These are phyloP conservation scores for Gastracanthus pulcherrimus DNA, from an alignment of 2,888 invertebrate genomes.

Conservation along the genomic window DNA sequence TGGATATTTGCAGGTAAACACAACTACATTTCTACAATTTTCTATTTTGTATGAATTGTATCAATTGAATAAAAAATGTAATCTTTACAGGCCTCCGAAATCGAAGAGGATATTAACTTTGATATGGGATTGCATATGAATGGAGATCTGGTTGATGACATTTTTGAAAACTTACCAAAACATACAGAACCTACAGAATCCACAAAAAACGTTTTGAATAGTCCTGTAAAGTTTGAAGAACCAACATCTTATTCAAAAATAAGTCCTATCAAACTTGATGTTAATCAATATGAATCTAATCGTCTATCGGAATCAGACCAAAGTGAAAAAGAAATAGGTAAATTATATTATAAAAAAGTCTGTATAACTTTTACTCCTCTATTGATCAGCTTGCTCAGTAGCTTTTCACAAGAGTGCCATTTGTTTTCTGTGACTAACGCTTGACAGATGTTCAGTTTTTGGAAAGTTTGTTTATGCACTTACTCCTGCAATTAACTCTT, in stretches of 20 bases:
- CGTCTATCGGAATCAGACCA: conserved; percentile 49
- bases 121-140: conserved; percentile 62
- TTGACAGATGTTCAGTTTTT: conserved; percentile 21
- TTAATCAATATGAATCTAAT: background rate
- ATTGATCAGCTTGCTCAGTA: conserved; percentile 42
- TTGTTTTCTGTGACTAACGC: conserved; percentile 48
- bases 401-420: conserved; percentile 39
- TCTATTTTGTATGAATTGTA: background rate
- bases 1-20: conserved; percentile 77
- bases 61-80: conserved; percentile 11
- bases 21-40: conserved; percentile 51
- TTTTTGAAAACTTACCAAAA: conserved; percentile 63
- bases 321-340: conserved; percentile 60
- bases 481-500: conserved; percentile 44
- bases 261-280: conserved; percentile 28
- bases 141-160: conserved; percentile 64
- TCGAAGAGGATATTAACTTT: conserved; percentile 70
- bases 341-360: background rate
- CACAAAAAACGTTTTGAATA: background rate
- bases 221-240: conserved; percentile 54
- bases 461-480: conserved; percentile 14
- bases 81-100: conserved; percentile 68
- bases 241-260: background rate
- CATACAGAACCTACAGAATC: too few relatives aligned
- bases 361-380: conserved; percentile 15